Evolutionary conservation across 2,888 invertebrate genomes (phyloP).

Genomic region (Suillia variegata): DNA sequence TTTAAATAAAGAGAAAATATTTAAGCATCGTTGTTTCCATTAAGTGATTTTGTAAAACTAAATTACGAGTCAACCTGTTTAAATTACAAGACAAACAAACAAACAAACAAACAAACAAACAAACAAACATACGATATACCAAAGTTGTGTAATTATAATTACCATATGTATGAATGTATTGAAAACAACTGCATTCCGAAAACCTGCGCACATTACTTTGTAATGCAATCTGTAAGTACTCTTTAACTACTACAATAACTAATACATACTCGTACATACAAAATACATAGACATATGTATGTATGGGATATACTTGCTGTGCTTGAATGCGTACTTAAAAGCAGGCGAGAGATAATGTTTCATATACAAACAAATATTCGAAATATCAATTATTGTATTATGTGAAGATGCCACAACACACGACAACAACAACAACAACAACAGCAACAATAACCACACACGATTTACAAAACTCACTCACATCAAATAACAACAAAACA

Average conservation of each 20-base stretch:
- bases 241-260: not conserved
- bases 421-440: too few relatives aligned
- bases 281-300: slow-evolving; percentile 25
- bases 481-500: slow-evolving; percentile 24
- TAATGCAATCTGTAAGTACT: not conserved
- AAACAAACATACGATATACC: too few relatives aligned
- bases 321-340: not conserved
- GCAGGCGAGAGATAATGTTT: too few relatives aligned
- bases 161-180: not conserved
- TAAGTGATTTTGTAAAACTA: too few relatives aligned
- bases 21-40: too few relatives aligned
- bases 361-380: not conserved
- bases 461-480: not conserved
- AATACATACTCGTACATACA: slow-evolving; percentile 14
- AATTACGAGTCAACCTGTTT: too few relatives aligned
- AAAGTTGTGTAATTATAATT: too few relatives aligned
- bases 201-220: not conserved
- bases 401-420: too few relatives aligned
- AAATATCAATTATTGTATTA: slow-evolving; percentile 27
- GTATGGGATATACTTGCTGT: not conserved
- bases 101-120: too few relatives aligned
- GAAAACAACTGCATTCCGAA: not conserved
- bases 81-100: too few relatives aligned
- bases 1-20: too few relatives aligned
- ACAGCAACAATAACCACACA: not conserved